Percentiles rank a stretch among this genome's conserved stretches.
These are phyloP conservation scores for Stenolophus ochropezus DNA, from an alignment of 2,888 invertebrate genomes.

Conservation along the genomic window DNA sequence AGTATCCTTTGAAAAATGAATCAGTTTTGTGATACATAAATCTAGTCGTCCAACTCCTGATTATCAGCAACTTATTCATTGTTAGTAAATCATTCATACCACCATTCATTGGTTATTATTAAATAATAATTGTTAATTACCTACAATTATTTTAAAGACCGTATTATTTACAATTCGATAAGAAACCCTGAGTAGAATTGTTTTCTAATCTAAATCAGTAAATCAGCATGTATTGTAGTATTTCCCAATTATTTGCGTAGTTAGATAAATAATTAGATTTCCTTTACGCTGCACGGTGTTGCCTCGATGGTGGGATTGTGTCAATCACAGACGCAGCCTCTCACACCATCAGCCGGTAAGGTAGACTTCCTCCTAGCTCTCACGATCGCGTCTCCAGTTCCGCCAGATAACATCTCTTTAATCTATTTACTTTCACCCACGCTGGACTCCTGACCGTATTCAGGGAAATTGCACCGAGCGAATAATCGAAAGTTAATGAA, in stretches of 20 bases:
- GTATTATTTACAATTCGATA: not conserved
- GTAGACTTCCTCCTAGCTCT: conserved; percentile 4
- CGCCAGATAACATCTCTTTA: conserved; percentile 11
- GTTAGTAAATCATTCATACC: too few species aligned
- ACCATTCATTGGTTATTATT: too few species aligned
- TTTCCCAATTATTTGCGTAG: not conserved
- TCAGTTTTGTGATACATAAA: too few species aligned
- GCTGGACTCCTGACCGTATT: not conserved
- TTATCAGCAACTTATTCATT: too few species aligned
- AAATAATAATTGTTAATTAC: too few species aligned
- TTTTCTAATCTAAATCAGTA: not conserved
- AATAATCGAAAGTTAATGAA: too few species aligned
- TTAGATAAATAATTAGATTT: not conserved
- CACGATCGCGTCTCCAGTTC: not conserved
- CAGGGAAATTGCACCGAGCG: not conserved
- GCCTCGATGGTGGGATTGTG: conserved; percentile 6
- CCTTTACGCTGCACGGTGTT: not conserved
- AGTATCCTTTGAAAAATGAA: too few species aligned
- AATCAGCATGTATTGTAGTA: not conserved
- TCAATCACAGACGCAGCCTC: conserved; percentile 15
- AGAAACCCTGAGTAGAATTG: not conserved
- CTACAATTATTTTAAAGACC: too few species aligned
- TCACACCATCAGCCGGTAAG: not conserved
- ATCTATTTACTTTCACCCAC: conserved; percentile 24
- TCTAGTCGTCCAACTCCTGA: too few species aligned